A percentile compares a stretch with the other conserved stretches of the same genome.
Conservation (phyloP, 2,797 vertebrate genomes). For the Podarcis siculus region DNA sequence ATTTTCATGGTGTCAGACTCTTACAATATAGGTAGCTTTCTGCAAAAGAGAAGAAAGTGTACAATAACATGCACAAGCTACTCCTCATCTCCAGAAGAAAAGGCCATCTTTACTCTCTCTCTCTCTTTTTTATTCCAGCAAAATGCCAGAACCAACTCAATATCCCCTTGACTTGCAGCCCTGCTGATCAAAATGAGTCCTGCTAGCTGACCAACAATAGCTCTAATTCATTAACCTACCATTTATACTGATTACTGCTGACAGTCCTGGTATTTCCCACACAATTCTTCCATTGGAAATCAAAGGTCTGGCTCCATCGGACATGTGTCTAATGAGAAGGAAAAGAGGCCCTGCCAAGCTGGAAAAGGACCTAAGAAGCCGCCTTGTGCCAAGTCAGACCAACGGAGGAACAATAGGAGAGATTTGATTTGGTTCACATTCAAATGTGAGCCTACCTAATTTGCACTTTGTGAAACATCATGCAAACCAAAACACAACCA, state of each 20-base stretch:
- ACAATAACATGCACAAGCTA: neutral
- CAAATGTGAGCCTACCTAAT: no score
- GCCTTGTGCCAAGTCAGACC: neutral
- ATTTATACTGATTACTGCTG: neutral
- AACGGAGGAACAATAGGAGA: no score
- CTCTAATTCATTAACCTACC: neutral
- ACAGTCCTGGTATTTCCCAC: no score
- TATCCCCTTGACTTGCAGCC: neutral
- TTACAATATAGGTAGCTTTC: neutral
- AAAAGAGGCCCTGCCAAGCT: neutral
- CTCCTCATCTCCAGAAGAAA: neutral
- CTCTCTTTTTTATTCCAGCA: neutral
- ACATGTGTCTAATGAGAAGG: neutral
- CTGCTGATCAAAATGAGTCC: neutral
- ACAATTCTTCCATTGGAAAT: neutral
- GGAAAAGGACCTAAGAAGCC: no score
- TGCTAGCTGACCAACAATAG: neutral
- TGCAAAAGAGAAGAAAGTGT: neutral
- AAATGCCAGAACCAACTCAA: neutral
- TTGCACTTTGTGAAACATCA: no score
- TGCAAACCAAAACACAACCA: no score
- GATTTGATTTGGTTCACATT: no score
- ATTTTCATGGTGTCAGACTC: neutral
- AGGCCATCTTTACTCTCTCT: neutral
- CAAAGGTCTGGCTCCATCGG: neutral